Evolutionary conservation across 2,888 invertebrate genomes (phyloP), one percentile per base, ranked within the genome.

Genomic region (Amphipoea oculea): DNA sequence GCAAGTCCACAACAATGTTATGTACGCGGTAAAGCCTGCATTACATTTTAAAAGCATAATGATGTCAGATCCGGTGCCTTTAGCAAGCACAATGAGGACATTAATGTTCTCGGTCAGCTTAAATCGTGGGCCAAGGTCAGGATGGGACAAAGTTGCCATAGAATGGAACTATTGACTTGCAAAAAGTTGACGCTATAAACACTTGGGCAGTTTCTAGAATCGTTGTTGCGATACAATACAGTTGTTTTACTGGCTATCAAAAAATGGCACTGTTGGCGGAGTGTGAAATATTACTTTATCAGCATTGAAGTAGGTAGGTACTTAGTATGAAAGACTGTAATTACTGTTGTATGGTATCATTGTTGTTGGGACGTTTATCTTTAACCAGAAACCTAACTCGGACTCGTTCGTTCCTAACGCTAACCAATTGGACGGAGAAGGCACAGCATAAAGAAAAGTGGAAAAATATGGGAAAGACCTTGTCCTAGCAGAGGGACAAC

Each of bases 51-150:
- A 80, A 76, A 73, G 11, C 67, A 57, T 42, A 42, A 57, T 81
- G 78, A 81, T 62, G 73, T 84, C 78, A 88, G 81, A 78, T 88
- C 84, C 87, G 78, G 81, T 75, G 23, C 4, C 29, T 68, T 23
- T n/a, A 51, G 68, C 67, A 71, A 57, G 29, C 60, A 86, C 87
- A 88, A 79, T 82, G 73, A 62, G 67, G 12, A 57, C 67, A 81
- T 88, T 82, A 78, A 78, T 79, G 69, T 54, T 79, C 45, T 62
- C 23, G 36, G 76, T 73, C 76, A 80, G 62, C 65, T 77, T 12
- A 68, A 60, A 57, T 57, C 48, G 20, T 12, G 23, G 67, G 54
- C 60, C 70, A 84, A 81, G 79, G 89, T 81, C 62, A 40, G 42
- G 48, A 4, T 17, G 17, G 17, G 14, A 81, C 75, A 73, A 78